Percentiles rank a stretch among this genome's conserved stretches.
phyloP scores from a whole-genome alignment of 1,140 invertebrate species.

The Helicoverpa armigera region DNA sequence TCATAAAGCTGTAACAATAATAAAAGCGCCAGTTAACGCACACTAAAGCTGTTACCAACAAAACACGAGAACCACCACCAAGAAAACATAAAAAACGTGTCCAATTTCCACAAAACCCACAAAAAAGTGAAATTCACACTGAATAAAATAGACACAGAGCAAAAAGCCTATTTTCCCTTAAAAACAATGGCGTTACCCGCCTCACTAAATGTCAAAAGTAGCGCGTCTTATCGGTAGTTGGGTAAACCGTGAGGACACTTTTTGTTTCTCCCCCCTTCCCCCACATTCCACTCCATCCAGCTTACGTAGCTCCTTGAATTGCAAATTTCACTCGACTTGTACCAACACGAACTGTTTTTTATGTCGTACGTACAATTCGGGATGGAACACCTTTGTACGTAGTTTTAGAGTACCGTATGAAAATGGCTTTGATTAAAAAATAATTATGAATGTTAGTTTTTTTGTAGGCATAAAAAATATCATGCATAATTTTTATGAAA shows the following conservation, averaged over 20 bases:
- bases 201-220: slow-evolving; percentile 49
- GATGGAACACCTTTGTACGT: slow-evolving; percentile 1
- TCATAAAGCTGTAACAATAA: too few species aligned
- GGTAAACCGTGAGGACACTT: slow-evolving; percentile 51
- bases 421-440: not conserved
- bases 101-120: not conserved
- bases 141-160: slow-evolving; percentile 14
- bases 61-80: too few species aligned
- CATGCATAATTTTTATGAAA: too few species aligned
- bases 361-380: slow-evolving; percentile 46
- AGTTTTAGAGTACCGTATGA: not conserved
- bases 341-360: slow-evolving; percentile 55
- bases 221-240: slow-evolving; percentile 38
- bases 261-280: slow-evolving; percentile 49
- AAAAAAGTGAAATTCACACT: not conserved
- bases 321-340: slow-evolving; percentile 65
- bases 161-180: slow-evolving; percentile 29
- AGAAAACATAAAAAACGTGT: not conserved
- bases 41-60: too few species aligned
- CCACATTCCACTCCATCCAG: slow-evolving; percentile 43
- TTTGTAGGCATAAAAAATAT: not conserved
- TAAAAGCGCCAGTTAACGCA: too few species aligned
- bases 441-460: not conserved
- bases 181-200: slow-evolving; percentile 44
- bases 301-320: slow-evolving; percentile 71